Base-by-base conservation (phyloP, 2,888 invertebrate species). In the Dasypolia templi region DNA sequence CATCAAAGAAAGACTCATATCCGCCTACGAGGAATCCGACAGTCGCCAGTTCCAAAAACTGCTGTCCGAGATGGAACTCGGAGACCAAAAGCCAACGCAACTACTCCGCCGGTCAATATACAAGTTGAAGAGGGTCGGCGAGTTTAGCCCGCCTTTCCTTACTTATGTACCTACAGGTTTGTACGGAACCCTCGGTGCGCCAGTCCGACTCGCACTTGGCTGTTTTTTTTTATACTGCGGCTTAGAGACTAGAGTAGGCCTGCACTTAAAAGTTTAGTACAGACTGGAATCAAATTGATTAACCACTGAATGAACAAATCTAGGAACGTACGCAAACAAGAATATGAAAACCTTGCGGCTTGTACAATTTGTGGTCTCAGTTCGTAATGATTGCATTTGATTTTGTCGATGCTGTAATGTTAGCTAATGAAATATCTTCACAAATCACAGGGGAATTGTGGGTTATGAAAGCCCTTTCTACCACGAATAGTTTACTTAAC, bases 341-440 rank as follows among this genome's bases (percentile, higher is more conserved):
- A 72, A 82, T 58, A 70, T 73, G 58, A 67, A 64, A 82, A 67
- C 32, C 14, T 75, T 70, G 77, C 67, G 77, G 81, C 70, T 77
- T 69, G 42, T 56, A 70, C 59, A 74, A 80, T 76, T 84, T 75
- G 83, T 59, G 81, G 81, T 75, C 53, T 71, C 32, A 32, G 61
- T 59, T 51, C 58, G 70, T 75, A 75, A 83, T 42, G 19, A 44
- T 71, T 77, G 72, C 67, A 53, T 63, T 66, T 29, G 62, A 46
- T 4, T 51, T 69, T 39, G n/a, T 42, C n/a, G 55, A 55, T 53
- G 55, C 63, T 61, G 79, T 79, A 71, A 79, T 59, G 59, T 72
- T 81, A 67, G 29, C 46, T 66, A 74, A 81, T 72, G 17, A 77
- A 84, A 82, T 82, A 77, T 67, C 56, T 68, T 65, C 81, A 75